A percentile compares a stretch with the other conserved stretches of the same genome.
Evolutionary conservation across 2,888 invertebrate genomes (phyloP).

Genomic region (Latrodectus elegans): DNA sequence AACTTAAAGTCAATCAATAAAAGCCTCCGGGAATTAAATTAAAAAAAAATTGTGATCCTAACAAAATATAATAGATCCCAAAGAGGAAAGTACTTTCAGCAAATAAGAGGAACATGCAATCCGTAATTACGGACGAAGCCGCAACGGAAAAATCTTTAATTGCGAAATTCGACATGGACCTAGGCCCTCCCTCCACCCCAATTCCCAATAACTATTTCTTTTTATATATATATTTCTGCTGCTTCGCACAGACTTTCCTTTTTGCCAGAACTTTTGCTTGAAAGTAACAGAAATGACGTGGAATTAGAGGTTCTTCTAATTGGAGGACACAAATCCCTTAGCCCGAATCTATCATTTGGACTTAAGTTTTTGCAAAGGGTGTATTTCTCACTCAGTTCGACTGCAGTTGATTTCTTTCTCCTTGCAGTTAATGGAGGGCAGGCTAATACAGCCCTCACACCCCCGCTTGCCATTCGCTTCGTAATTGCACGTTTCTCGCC

Average conservation of each 20-base stretch:
- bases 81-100: conserved; percentile 8
- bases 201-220: neutral
- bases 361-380: conserved; percentile 23
- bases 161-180: conserved; percentile 33
- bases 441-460: neutral
- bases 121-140: conserved; percentile 21
- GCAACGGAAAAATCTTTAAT: conserved; percentile 43
- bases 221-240: neutral
- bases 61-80: conserved; percentile 41
- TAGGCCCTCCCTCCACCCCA: neutral
- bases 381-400: neutral
- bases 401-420: neutral
- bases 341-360: conserved; percentile 40
- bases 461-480: neutral
- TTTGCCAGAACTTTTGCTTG: neutral
- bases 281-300: conserved; percentile 28
- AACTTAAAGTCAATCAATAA: neutral
- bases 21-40: neutral
- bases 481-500: neutral
- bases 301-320: conserved; percentile 59
- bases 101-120: neutral
- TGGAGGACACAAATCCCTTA: conserved; percentile 48
- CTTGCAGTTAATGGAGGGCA: neutral
- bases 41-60: neutral
- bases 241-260: neutral